These are phyloP conservation scores for Scyliorhinus canicula DNA, from an alignment of 2,797 vertebrate genomes.

Conservation along the genomic window DNA sequence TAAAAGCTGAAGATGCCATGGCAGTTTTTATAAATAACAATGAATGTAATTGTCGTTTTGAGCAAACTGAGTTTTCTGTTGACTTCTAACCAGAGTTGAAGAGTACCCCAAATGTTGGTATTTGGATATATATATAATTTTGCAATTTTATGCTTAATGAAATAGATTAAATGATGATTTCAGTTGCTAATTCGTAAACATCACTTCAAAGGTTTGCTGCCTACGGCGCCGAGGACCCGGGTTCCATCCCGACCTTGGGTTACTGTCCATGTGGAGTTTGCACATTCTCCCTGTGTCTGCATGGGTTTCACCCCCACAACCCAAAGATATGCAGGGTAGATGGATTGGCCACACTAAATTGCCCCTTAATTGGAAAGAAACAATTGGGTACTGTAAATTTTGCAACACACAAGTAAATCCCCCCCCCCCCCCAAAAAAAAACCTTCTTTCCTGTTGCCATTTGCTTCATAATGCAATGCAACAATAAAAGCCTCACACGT, in stretches of 20 bases:
- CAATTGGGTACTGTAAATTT: no score
- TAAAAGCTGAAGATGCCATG: not conserved
- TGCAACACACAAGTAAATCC: slow-evolving; percentile 49
- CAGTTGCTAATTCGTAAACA: not conserved
- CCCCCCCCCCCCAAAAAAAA: no score
- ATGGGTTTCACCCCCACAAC: no score
- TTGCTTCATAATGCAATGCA: slow-evolving; percentile 59
- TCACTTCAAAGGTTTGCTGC: not conserved
- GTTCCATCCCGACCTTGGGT: no score
- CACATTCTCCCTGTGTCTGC: no score
- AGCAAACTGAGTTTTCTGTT: not conserved
- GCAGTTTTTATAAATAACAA: not conserved
- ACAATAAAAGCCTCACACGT: slow-evolving; percentile 50
- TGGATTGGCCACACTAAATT: no score
- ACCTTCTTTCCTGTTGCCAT: slow-evolving; percentile 53
- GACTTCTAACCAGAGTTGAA: not conserved
- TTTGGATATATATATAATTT: not conserved
- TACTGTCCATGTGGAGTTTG: no score
- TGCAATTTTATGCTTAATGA: not conserved
- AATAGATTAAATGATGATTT: not conserved
- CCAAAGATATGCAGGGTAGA: no score
- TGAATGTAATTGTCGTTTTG: not conserved
- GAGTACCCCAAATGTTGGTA: not conserved
- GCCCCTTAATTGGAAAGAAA: no score
- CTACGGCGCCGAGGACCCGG: no score